These are phyloP conservation scores for Sebastes hopkinsi DNA, from an alignment of 2,797 vertebrate species.

Conservation along the genomic window DNA sequence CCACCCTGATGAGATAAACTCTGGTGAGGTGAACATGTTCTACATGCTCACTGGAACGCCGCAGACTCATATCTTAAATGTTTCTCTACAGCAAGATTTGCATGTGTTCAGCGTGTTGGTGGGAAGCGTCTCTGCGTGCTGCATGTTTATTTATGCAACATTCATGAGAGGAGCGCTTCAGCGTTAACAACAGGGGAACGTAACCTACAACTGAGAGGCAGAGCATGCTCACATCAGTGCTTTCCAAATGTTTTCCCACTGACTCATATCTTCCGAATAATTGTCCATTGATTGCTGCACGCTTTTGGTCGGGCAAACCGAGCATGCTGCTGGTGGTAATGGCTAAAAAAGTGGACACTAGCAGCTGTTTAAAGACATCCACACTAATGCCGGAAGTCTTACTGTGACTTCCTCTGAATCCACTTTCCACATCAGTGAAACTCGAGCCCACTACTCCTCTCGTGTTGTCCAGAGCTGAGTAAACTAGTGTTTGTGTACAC, in stretches of 20 bases:
- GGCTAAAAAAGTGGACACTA: neutral
- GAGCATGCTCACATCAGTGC: neutral
- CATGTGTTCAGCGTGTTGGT: neutral
- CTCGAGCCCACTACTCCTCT: conserved; percentile 9
- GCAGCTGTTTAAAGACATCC: neutral
- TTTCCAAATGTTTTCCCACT: neutral
- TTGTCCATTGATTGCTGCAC: neutral
- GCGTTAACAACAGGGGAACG: neutral
- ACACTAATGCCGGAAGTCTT: neutral
- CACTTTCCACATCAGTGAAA: neutral
- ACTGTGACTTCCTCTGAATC: neutral
- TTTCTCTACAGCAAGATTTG: conserved; percentile 8
- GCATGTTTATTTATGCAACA: neutral
- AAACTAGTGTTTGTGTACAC: neutral
- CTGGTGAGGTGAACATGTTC: conserved; percentile 29
- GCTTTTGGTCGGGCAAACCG: neutral
- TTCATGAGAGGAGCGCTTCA: neutral
- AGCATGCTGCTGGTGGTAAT: neutral
- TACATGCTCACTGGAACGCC: neutral
- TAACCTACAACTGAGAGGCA: neutral
- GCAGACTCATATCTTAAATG: neutral
- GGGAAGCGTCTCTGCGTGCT: neutral
- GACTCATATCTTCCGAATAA: neutral
- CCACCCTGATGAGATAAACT: neutral
- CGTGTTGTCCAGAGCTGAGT: conserved; percentile 4